Evolutionary conservation across 2,888 invertebrate species (phyloP).

Genomic region (Hemithea aestivaria): DNA sequence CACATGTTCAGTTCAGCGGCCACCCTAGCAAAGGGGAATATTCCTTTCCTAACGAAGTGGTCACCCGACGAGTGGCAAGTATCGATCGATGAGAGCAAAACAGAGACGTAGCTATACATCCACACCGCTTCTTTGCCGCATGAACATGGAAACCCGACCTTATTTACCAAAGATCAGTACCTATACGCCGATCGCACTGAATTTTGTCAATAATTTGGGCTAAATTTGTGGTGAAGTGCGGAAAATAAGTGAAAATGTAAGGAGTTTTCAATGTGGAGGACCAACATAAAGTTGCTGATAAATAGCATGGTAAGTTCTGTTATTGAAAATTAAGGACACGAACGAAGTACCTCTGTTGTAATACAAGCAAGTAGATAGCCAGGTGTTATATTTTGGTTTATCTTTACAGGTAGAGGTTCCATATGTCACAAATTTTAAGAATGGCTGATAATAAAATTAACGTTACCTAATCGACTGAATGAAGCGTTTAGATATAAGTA

Average conservation of each 20-base stretch:
- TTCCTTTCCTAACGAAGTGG: conserved; percentile 32
- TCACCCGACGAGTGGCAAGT: conserved; percentile 54
- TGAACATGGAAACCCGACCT: conserved; percentile 64
- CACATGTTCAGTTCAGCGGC: background rate
- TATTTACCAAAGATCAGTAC: conserved; percentile 44
- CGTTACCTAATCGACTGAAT: too few species aligned
- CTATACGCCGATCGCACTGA: conserved; percentile 33
- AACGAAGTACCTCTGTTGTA: too few species aligned
- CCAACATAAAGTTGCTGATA: conserved; percentile 4
- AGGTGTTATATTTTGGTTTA: too few species aligned
- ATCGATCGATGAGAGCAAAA: conserved; percentile 65
- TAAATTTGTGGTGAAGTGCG: conserved; percentile 20
- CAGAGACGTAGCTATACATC: conserved; percentile 54
- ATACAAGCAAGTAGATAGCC: too few species aligned
- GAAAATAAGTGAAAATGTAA: conserved; percentile 20
- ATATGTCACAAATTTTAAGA: too few species aligned
- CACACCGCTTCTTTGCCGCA: conserved; percentile 65
- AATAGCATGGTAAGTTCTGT: conserved; percentile 34
- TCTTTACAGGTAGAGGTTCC: too few species aligned
- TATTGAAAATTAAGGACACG: too few species aligned
- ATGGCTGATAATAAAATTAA: too few species aligned
- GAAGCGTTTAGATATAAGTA: too few species aligned
- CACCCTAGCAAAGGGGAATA: background rate
- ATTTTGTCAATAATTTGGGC: conserved; percentile 16
- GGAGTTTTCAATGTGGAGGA: background rate